phyloP scores from a whole-genome alignment of 2,888 invertebrate species.

The Nomada fabriciana region DNA sequence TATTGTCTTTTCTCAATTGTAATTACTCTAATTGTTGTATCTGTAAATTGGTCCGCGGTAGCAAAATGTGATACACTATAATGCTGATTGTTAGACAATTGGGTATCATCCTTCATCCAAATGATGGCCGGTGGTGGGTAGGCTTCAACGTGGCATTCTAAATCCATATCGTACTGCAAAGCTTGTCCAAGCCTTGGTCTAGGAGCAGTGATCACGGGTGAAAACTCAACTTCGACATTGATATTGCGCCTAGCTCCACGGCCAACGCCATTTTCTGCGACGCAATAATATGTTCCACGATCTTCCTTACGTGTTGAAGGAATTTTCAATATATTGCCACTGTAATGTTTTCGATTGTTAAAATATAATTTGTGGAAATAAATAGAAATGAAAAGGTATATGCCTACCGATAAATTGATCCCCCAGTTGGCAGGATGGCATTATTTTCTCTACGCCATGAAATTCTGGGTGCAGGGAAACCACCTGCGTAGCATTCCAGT shows the following conservation, averaged over 20 bases:
- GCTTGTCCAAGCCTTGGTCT: slow-evolving; percentile 94
- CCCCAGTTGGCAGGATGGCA: slow-evolving; percentile 95
- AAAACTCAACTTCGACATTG: slow-evolving; percentile 95
- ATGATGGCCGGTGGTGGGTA: slow-evolving; percentile 97
- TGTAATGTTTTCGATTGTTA: slow-evolving; percentile 79
- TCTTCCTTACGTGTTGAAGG: slow-evolving; percentile 93
- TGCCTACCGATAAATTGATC: slow-evolving; percentile 89
- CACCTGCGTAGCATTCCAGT: slow-evolving; percentile 95
- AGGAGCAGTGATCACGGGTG: slow-evolving; percentile 94
- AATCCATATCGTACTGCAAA: slow-evolving; percentile 96
- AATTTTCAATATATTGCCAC: slow-evolving; percentile 93
- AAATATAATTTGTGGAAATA: background rate
- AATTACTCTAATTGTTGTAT: slow-evolving; percentile 94
- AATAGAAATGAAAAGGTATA: background rate
- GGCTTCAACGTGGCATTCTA: slow-evolving; percentile 97
- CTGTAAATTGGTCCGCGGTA: slow-evolving; percentile 96
- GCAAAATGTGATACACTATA: slow-evolving; percentile 96
- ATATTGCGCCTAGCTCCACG: slow-evolving; percentile 94
- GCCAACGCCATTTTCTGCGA: slow-evolving; percentile 95
- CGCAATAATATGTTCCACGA: slow-evolving; percentile 96
- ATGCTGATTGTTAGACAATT: slow-evolving; percentile 95
- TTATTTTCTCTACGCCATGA: slow-evolving; percentile 97
- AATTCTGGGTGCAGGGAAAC: slow-evolving; percentile 93
- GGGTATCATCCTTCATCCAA: slow-evolving; percentile 94
- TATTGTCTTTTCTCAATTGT: slow-evolving; percentile 96